These are phyloP conservation scores for Mactromeris polynyma DNA, from an alignment of 2,888 invertebrate species.

Conservation along the genomic window DNA sequence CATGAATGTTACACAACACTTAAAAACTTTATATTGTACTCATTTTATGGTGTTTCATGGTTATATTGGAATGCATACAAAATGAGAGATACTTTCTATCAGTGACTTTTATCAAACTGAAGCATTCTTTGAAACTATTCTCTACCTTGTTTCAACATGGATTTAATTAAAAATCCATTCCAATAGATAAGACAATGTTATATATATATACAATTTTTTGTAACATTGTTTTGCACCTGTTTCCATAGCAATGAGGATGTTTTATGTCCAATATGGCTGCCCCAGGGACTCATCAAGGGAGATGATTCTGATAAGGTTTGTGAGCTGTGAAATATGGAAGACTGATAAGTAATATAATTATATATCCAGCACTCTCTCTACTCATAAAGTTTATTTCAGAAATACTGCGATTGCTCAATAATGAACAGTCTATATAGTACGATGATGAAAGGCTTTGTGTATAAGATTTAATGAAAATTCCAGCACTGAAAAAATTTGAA, in stretches of 20 bases:
- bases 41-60: conserved; percentile 1
- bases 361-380: conserved; percentile 25
- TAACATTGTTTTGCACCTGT: conserved; percentile 47
- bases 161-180: conserved; percentile 42
- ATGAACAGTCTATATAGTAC: not conserved
- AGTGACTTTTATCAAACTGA: conserved; percentile 1
- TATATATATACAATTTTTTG: conserved; percentile 24
- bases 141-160: conserved; percentile 36
- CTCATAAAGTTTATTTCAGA: conserved; percentile 32
- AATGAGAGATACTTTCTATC: conserved; percentile 16
- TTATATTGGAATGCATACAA: conserved; percentile 26
- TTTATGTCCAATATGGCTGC: conserved; percentile 45
- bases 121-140: conserved; percentile 23
- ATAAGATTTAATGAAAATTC: conserved; percentile 11
- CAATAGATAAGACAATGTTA: conserved; percentile 37
- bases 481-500: not conserved
- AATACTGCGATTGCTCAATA: conserved; percentile 10
- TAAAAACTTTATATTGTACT: not conserved
- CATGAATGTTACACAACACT: conserved; percentile 9
- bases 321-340: conserved; percentile 33
- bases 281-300: conserved; percentile 44
- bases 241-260: conserved; percentile 28
- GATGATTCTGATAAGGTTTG: conserved; percentile 38
- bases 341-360: conserved; percentile 36
- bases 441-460: conserved; percentile 21